Evolutionary conservation across 2,888 invertebrate genomes (phyloP).

Genomic region (Dolomedes plantarius): DNA sequence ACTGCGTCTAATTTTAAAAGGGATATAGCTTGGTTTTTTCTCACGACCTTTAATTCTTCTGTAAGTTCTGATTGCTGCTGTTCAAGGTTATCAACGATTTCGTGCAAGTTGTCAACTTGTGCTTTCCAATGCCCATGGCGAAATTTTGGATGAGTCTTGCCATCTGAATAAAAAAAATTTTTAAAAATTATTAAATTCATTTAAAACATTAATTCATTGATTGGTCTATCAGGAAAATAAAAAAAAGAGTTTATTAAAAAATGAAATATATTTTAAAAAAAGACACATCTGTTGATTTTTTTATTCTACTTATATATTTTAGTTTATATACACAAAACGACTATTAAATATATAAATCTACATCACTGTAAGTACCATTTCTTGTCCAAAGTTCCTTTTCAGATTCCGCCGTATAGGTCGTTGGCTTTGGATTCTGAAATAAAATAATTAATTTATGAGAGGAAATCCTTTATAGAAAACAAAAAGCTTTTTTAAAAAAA

Average conservation of each 20-base stretch:
- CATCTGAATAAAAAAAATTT: conserved; percentile 21
- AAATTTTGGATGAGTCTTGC: conserved; percentile 27
- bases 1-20: conserved; percentile 22
- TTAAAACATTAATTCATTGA: too few species aligned
- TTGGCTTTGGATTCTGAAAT: conserved; percentile 11
- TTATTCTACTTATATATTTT: too few species aligned
- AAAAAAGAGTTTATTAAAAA: too few species aligned
- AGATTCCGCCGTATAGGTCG: neutral
- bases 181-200: neutral
- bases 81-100: conserved; percentile 36
- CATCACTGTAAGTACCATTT: conserved; percentile 6
- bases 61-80: conserved; percentile 25
- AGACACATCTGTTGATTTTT: too few species aligned
- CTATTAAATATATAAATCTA: too few species aligned
- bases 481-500: too few species aligned
- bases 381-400: neutral
- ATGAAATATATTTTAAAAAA: too few species aligned
- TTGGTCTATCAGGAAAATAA: too few species aligned
- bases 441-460: conserved; percentile 1
- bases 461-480: too few species aligned
- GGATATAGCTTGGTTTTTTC: conserved; percentile 43
- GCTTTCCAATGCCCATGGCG: conserved; percentile 65
- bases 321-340: too few species aligned
- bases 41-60: conserved; percentile 24
- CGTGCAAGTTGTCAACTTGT: conserved; percentile 40